Conservation (phyloP, 2,797 vertebrate species). For the Labroides dimidiatus region DNA sequence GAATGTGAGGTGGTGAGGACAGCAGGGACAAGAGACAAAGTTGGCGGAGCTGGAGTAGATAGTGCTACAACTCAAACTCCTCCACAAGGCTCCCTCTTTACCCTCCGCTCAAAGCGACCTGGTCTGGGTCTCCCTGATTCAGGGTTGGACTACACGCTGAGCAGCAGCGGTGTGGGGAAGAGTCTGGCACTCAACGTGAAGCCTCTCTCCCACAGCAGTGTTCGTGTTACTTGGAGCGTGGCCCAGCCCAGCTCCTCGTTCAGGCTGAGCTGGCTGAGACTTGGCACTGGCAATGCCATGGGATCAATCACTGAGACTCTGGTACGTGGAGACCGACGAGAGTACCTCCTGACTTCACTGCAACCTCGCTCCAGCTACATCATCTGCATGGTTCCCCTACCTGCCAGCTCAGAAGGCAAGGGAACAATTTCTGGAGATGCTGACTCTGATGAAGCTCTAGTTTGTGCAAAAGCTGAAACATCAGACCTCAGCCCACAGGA, state of each 20-base stretch:
- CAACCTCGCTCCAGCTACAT: conserved; percentile 92
- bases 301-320: conserved; percentile 95
- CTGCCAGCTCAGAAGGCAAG: conserved; percentile 79
- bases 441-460: conserved; percentile 88
- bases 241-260: conserved; percentile 90
- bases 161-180: conserved; percentile 87
- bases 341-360: conserved; percentile 91
- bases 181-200: conserved; percentile 91
- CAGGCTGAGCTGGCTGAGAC: conserved; percentile 91
- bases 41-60: conserved; percentile 60
- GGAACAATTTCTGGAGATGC: conserved; percentile 75
- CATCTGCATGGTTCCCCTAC: conserved; percentile 93
- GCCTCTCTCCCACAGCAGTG: conserved; percentile 89
- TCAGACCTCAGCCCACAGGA: conserved; percentile 81
- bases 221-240: conserved; percentile 93
- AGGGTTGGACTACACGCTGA: conserved; percentile 89
- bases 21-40: conserved; percentile 76
- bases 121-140: conserved; percentile 89
- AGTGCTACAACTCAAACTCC: conserved; percentile 83
- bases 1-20: conserved; percentile 86
- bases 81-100: conserved; percentile 92
- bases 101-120: conserved; percentile 89
- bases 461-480: conserved; percentile 93
- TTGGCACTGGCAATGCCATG: conserved; percentile 88
- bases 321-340: conserved; percentile 90